Evolutionary conservation across 2,797 vertebrate genomes (phyloP), one percentile per base, ranked within the genome.

Genomic region (Octomys mimax): DNA sequence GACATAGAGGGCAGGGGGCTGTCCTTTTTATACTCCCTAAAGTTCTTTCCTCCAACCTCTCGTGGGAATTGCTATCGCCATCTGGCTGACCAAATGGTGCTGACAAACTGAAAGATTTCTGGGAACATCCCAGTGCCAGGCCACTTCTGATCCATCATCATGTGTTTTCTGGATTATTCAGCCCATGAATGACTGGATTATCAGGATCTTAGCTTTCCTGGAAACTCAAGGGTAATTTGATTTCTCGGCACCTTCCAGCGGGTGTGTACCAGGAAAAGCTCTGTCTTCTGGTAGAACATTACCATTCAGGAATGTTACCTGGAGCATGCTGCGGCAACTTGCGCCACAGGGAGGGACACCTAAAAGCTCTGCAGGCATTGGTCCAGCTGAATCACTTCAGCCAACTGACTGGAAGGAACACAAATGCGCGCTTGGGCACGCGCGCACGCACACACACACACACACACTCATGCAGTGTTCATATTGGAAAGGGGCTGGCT

Each of bases 331-430:
- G 36, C 66, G 16, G 57, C 78, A 77, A 31, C 81, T 80, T 64
- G 28, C 52, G 71, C 36, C 52, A 24, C 26, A 33, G 24, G 61
- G 83, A 85, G 75, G 42, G 14, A 14, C 2, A 4, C 49, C 54
- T n/a, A 79, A 92, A 80, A 91, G 89, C 59, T 85, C 54, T 81
- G 89, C 54, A 85, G 87, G 71, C 33, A 26, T 70, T 46, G 71
- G 59, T 59, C 57, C 75, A 71, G 52, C 31, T 52, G 71, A 39
- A 28, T 33, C 54, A 70, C 86, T 90, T 87, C 54, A 57, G 52
- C 66, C 66, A 59, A 52, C 4, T 24, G 36, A 5, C 33, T n/a
- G 33, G 4, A 71, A 92, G 82, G 59, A 78, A 52, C 46, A 54
- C 59, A 24, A 10, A 42, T 21, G 33, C 26, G 66, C n/a, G 33